Base-by-base conservation (phyloP, 1,140 invertebrate genomes). In the Hirudo medicinalis region DNA sequence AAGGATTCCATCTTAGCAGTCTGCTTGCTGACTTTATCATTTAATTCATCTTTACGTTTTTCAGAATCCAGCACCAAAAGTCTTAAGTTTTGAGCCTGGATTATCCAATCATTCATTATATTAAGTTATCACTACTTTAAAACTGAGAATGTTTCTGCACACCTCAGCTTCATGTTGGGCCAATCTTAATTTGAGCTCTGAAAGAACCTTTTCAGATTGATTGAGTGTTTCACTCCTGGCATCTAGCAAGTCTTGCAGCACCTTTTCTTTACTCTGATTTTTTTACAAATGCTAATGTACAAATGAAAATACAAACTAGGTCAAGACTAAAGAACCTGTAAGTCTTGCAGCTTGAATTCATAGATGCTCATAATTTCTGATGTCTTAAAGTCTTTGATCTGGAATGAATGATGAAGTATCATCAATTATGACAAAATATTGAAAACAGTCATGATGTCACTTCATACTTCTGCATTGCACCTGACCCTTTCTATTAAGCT, bases 331-430 rank as follows among this genome's bases (percentile, higher is more conserved):
- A 5, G 67, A 71, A 80, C 79, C 76, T 80, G 78, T 66, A 78
- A 63, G n/a, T 78, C 75, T 73, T 78, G 78, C 15, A 81, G 73
- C 71, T 80, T 79, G 72, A 81, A 78, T 75, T 82, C 81, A 77
- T 82, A 83, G 20, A 83, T 74, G 57, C 78, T 78, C 69, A 81
- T 79, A n/a, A 83, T 78, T 72, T 82, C 80, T 43, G 79, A 78
- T 15, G 76, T 72, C 68, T 78, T 79, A 11, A 77, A 66, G 68
- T 81, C 81, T 74, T 81, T 82, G 17, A 81, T 70, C 78, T 82
- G 74, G 22, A 73, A 76, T 43, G 43, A 73, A 71, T 63, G 25
- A n/a, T n/a, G 22, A 9, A 63, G 8, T 20, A 22, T 63, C 19
- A 19, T 63, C n/a, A n/a, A n/a, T n/a, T n/a, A n/a, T n/a, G n/a